Conservation (phyloP, 1,140 invertebrate species). For the Triops cancriformis region DNA sequence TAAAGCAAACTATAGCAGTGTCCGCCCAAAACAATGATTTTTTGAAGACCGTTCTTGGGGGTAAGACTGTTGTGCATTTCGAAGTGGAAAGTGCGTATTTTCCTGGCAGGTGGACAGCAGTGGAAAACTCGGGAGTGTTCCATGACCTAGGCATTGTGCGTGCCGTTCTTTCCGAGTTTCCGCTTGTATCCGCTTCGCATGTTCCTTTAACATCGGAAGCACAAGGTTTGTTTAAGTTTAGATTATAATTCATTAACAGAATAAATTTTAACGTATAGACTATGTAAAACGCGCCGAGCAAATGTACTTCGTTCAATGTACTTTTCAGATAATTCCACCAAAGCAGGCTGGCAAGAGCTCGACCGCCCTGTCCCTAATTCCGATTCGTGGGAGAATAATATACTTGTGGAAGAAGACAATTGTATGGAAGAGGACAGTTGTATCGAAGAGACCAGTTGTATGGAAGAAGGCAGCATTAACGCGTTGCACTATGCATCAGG, state of each 20-base stretch:
- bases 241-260: neutral
- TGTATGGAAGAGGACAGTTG: too few species aligned
- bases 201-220: neutral
- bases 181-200: neutral
- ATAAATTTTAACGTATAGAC: neutral
- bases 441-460: too few species aligned
- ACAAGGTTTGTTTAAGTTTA: neutral
- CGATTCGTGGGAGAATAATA: neutral
- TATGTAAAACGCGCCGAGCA: neutral
- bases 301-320: neutral
- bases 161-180: neutral
- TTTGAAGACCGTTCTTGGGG: neutral
- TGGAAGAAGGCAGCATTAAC: too few species aligned
- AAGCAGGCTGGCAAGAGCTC: neutral
- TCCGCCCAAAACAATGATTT: neutral
- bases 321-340: neutral
- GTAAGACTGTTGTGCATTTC: neutral
- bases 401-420: neutral
- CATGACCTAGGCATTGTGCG: neutral
- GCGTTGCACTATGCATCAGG: neutral
- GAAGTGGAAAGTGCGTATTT: neutral
- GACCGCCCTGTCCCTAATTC: neutral
- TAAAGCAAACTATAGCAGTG: neutral
- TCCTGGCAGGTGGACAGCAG: neutral
- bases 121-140: neutral